Percentiles rank a stretch among this genome's conserved stretches.
Evolutionary conservation across 2,888 invertebrate species (phyloP).

Genomic region (Heliconius erato): DNA sequence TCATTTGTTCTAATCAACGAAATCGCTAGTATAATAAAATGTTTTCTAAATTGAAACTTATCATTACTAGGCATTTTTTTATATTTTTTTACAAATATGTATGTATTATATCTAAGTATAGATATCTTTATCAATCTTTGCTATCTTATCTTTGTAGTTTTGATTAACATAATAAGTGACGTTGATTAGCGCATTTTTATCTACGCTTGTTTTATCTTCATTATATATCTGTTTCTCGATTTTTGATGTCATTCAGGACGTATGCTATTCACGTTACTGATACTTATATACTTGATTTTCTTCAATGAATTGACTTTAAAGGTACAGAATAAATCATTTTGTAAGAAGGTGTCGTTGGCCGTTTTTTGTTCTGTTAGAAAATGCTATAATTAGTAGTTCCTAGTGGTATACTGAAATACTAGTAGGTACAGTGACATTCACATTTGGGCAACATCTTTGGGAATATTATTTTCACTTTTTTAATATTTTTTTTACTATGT

Average conservation of each 20-base stretch:
- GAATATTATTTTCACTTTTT: background rate
- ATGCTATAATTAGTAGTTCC: background rate
- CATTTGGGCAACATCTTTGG: background rate
- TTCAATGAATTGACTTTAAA: background rate
- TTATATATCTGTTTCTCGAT: background rate
- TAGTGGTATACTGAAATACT: background rate
- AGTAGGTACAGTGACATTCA: background rate
- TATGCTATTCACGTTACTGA: background rate
- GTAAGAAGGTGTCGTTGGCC: background rate
- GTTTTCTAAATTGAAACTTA: too few relatives aligned
- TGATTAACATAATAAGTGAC: conserved; percentile 14
- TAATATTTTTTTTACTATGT: background rate
- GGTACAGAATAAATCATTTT: background rate
- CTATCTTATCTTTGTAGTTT: conserved; percentile 19
- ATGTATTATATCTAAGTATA: background rate
- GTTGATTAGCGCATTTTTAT: conserved; percentile 10
- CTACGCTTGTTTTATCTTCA: background rate
- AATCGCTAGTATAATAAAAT: too few relatives aligned
- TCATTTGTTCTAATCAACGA: too few relatives aligned
- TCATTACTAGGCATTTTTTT: too few relatives aligned
- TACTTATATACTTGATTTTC: background rate
- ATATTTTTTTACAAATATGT: too few relatives aligned
- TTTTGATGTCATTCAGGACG: background rate
- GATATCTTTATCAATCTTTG: conserved; percentile 17
- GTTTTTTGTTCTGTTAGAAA: background rate